Evolutionary conservation across 2,113 vertebrate species (phyloP), one percentile per base, ranked within the genome.

Genomic region (Lethenteron camtschaticum): DNA sequence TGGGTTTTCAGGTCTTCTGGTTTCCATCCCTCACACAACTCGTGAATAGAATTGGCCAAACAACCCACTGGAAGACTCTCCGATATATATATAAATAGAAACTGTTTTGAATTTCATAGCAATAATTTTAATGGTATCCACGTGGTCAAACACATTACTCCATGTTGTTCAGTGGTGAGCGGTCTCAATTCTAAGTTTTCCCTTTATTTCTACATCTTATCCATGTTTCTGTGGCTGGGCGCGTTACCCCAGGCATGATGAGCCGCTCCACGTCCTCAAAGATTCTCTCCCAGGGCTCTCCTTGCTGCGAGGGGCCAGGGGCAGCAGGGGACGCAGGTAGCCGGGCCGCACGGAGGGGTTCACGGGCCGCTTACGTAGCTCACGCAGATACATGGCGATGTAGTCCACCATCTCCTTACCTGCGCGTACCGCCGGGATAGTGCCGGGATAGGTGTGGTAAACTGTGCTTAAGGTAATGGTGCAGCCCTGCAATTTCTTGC

Each of bases 341-440:
- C 91, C 94, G 0, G 91, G 91, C 76, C 85, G 84, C 8, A 97
- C 89, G 1, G 94, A 84, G 1, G 91, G 94, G 75, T 77, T 84
- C 66, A 96, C 90, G 3, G 79, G 78, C 66, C 89, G 83, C 57
- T 89, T 85, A 70, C 85, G 80, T 78, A 96, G 84, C 0, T 80
- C 82, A 75, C 77, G 81, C 78, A 97, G 82, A 76, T 97, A 96
- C 60, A 83, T 79, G 68, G 80, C 86, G 73, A 97, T 95, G 77
- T 94, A 95, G 75, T 97, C 89, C 77, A 96, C 86, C 85, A 96
- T 79, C 79, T 96, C 82, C 66, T 90, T 94, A 63, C 87, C 92
- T 96, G 70, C 41, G 41, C 6, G 41, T 6, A 41, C 41, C 41
- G 41, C 41, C 41, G 41, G 5, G 41, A 41, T 41, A 41, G 41